These are phyloP conservation scores for Alexandromys fortis DNA, from an alignment of 2,113 vertebrate genomes.

Conservation along the genomic window DNA sequence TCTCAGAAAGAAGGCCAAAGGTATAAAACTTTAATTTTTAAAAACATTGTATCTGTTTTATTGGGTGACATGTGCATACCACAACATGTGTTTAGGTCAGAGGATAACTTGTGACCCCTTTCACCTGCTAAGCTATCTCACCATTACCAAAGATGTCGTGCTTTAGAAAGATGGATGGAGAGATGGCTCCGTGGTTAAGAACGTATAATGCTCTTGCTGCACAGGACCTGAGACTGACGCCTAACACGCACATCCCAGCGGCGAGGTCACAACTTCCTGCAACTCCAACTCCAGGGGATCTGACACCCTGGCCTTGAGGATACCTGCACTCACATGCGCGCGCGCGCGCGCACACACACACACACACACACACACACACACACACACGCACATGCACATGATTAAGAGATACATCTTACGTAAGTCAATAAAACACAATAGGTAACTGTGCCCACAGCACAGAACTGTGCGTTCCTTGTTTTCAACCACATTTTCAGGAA, in stretches of 20 bases:
- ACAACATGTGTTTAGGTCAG: neutral
- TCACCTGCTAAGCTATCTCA: neutral
- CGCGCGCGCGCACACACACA: no score
- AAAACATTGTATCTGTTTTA: slow-evolving; percentile 37
- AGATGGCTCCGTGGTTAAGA: neutral
- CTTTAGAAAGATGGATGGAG: neutral
- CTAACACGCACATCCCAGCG: neutral
- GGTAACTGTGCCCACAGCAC: slow-evolving; percentile 10
- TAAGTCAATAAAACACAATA: slow-evolving; percentile 56
- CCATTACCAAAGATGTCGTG: neutral
- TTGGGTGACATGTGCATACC: neutral
- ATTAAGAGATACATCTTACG: neutral
- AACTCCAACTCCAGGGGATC: neutral
- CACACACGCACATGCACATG: neutral
- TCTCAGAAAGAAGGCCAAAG: slow-evolving; percentile 39
- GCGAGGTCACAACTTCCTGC: neutral
- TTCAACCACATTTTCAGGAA: slow-evolving; percentile 24
- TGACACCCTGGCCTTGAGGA: neutral
- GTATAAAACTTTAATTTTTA: slow-evolving; percentile 5
- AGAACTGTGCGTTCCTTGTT: slow-evolving; percentile 14
- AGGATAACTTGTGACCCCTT: neutral
- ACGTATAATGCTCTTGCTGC: no score
- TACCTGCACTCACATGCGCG: neutral
- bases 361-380: neutral
- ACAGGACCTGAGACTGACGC: neutral